Percentiles rank a stretch among this genome's conserved stretches.
phyloP scores from a whole-genome alignment of 2,113 vertebrate genomes.

The Mesitornis unicolor region DNA sequence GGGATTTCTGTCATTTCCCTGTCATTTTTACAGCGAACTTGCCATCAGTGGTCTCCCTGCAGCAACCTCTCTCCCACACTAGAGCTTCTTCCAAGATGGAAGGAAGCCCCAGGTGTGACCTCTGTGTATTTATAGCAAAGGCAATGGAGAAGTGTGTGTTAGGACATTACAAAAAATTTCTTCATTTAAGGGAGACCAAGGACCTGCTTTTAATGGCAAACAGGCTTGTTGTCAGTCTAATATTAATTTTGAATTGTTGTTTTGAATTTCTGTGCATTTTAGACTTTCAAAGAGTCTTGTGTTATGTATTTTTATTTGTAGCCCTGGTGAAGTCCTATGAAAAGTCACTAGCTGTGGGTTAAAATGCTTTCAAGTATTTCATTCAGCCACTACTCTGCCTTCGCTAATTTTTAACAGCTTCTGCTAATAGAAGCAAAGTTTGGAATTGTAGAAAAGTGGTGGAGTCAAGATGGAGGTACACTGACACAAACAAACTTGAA shows the following conservation, averaged over 20 bases:
- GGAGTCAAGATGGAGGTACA: background rate
- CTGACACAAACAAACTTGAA: background rate
- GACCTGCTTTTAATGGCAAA: background rate
- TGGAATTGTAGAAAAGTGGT: background rate
- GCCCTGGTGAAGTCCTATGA: background rate
- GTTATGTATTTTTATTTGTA: background rate
- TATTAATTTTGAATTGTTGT: background rate
- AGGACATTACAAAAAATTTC: background rate
- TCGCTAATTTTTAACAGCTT: background rate
- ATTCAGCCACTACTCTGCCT: accelerated
- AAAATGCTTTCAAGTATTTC: background rate
- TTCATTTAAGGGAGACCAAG: background rate
- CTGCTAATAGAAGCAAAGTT: background rate
- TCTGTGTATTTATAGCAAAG: background rate
- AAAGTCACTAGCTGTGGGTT: background rate
- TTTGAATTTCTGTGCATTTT: background rate
- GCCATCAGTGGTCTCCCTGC: background rate
- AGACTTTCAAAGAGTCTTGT: background rate
- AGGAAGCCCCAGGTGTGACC: background rate
- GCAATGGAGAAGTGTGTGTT: background rate
- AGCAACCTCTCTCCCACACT: background rate
- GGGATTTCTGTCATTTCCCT: background rate
- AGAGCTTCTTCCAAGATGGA: background rate
- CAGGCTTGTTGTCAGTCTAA: background rate
- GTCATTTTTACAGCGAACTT: conserved; percentile 9